Percentiles rank a stretch among this genome's conserved stretches.
These are phyloP conservation scores for Anneissia japonica DNA, from an alignment of 35 echinoderm and acorn worm species.

Conservation along the genomic window DNA sequence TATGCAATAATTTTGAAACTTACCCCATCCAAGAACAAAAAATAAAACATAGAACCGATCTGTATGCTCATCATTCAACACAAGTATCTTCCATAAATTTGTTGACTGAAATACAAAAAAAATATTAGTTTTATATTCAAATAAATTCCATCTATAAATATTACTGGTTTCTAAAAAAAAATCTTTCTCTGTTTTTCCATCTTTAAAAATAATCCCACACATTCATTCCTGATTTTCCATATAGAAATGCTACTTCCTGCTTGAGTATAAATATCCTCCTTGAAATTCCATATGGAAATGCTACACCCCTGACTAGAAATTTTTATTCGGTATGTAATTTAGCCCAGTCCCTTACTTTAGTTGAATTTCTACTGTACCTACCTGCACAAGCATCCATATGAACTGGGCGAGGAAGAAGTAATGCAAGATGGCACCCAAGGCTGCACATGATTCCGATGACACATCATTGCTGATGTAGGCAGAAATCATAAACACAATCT, in stretches of 20 bases:
- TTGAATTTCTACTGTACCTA: not conserved
- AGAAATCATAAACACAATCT: constrained; percentile 82
- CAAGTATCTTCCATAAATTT: constrained; percentile 92
- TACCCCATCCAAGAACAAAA: constrained; percentile 86
- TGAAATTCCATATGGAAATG: too few relatives aligned
- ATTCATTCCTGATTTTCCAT: too few relatives aligned
- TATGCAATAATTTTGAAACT: constrained; percentile 17
- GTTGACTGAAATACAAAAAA: constrained; percentile 49
- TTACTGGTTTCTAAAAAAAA: too few relatives aligned
- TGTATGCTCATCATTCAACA: constrained; percentile 96
- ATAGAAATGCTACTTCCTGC: too few relatives aligned
- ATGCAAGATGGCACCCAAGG: constrained; percentile 67
- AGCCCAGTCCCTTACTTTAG: too few relatives aligned
- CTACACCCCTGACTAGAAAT: too few relatives aligned
- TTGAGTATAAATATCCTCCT: too few relatives aligned
- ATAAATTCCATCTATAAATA: too few relatives aligned
- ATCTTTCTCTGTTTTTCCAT: too few relatives aligned
- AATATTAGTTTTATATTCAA: too few relatives aligned
- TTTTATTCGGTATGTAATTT: too few relatives aligned
- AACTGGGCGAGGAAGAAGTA: constrained; percentile 97
- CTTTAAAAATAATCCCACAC: too few relatives aligned
- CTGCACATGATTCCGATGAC: constrained; percentile 40
- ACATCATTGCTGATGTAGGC: constrained; percentile 79
- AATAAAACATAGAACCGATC: constrained; percentile 92
- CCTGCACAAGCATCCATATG: constrained; percentile 89